Percentiles rank a stretch among this genome's conserved stretches.
Conservation (phyloP, 2,797 vertebrate genomes). For the Arctocebus calabarensis region DNA sequence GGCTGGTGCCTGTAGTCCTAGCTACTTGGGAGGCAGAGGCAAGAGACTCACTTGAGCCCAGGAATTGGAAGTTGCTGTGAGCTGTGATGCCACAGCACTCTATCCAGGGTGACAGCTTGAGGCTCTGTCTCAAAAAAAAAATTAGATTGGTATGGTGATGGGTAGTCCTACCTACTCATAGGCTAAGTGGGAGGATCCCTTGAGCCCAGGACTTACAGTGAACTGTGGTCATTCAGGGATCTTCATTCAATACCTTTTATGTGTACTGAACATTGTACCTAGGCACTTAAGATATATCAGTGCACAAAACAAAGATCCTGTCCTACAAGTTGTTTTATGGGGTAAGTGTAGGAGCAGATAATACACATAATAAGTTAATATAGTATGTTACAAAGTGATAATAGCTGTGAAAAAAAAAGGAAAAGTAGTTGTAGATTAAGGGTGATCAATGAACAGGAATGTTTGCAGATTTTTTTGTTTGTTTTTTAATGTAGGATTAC, state of each 20-base stretch:
- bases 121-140: too few species aligned
- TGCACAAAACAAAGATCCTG: conserved; percentile 53
- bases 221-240: neutral
- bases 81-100: too few species aligned
- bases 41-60: too few species aligned
- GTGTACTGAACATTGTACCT: neutral
- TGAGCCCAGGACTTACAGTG: neutral
- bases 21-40: too few species aligned
- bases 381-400: neutral
- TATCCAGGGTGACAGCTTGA: too few species aligned
- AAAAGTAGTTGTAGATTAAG: conserved; percentile 35
- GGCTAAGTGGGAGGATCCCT: neutral
- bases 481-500: too few species aligned
- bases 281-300: neutral
- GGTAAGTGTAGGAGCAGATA: neutral
- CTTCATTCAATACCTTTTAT: neutral
- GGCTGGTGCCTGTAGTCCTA: too few species aligned
- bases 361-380: conserved; percentile 5
- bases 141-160: neutral
- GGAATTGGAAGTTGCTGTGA: too few species aligned
- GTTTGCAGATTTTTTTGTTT: neutral
- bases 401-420: neutral
- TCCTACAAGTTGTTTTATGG: neutral
- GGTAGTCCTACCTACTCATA: neutral
- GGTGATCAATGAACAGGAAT: neutral